Evolutionary conservation across 2,888 invertebrate genomes (phyloP), one percentile per base, ranked within the genome.

Genomic region (Polymixis flavicincta): DNA sequence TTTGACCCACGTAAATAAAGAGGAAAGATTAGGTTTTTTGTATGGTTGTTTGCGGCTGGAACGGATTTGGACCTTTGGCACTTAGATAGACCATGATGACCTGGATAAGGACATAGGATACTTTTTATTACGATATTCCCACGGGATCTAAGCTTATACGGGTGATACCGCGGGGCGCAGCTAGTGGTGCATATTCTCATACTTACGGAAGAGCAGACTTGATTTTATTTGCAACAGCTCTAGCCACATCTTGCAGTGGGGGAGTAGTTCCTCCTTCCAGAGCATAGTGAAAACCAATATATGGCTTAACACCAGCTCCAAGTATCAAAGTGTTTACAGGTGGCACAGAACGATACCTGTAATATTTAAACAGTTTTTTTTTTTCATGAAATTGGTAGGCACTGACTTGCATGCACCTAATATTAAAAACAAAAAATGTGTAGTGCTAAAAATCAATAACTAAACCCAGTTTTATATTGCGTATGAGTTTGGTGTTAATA

Each of bases 161-260:
- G 11, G 42, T 45, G 42, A 45, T 45, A 37, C 42, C 13, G 11
- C 42, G 42, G 42, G 42, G 42, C 13, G 42, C 11, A 45, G 42
- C 42, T 45, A 13, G 42, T 65, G 48, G 69, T 64, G 17, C 59
- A 60, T 63, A 32, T 5, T 54, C 2, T 76, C 22, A 79, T 76
- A 97, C 98, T 97, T 91, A 98, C 98, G 98, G 98, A 85, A 98
- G 94, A 63, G 98, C 98, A 65, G 97, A 98, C 92, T 98, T 98
- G 45, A 99, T 96, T 96, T 98, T 99, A 90, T 97, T 98, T 2
- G 99, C 99, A 68, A 99, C 98, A 71, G 98, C 99, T 92, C 98
- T 98, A 0, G 99, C 99, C n/a, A 99, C 98, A 92, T 99, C 99
- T 69, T 98, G 98, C 22, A 99, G 95, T 0, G 98, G 98, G 50